Conservation (phyloP, 2,888 invertebrate genomes). For the Archaeoteleia sp. region DNA sequence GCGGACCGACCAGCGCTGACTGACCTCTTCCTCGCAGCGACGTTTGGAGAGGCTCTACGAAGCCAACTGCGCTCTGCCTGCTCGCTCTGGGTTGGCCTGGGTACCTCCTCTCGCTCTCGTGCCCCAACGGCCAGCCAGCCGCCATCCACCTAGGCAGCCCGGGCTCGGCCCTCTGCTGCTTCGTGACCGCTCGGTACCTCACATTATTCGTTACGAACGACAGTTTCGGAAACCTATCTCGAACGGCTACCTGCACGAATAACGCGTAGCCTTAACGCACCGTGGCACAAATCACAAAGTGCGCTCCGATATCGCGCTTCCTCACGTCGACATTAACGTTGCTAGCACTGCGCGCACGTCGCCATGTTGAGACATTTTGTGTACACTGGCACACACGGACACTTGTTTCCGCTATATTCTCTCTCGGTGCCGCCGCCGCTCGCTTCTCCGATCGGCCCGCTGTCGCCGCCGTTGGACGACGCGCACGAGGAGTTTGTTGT, state of each 20-base stretch:
- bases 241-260: conserved; percentile 4
- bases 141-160: conserved; percentile 26
- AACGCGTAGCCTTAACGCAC: too few species aligned
- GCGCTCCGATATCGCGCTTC: too few species aligned
- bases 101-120: conserved; percentile 17
- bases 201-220: too few species aligned
- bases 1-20: conserved; percentile 39
- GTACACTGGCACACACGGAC: conserved; percentile 53
- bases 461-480: background rate
- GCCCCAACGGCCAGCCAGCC: conserved; percentile 5
- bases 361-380: conserved; percentile 62
- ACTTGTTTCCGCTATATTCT: conserved; percentile 58
- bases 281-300: too few species aligned
- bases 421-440: conserved; percentile 2
- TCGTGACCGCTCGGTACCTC: conserved; percentile 53
- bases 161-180: conserved; percentile 31
- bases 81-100: conserved; percentile 20
- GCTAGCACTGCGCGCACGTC: conserved; percentile 54
- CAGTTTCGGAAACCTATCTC: too few species aligned
- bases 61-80: conserved; percentile 26
- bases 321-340: conserved; percentile 15
- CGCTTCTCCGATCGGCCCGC: conserved; percentile 1
- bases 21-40: conserved; percentile 59
- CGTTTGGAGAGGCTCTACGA: conserved; percentile 3
- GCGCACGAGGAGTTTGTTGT: conserved; percentile 4